Conservation (phyloP, 1,140 invertebrate species). For the Magallana angulata region DNA sequence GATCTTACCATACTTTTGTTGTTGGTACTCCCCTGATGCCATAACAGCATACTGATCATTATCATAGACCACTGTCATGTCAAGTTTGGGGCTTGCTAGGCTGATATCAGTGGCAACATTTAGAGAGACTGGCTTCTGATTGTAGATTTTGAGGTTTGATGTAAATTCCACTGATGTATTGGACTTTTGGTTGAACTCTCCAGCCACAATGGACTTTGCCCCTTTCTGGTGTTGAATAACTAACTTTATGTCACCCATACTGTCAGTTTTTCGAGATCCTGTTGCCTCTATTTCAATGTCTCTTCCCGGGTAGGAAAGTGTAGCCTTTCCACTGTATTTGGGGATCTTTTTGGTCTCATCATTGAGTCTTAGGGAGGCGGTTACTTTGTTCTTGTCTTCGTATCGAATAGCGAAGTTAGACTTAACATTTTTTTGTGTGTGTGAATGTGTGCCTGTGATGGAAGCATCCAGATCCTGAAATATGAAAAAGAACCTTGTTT, state of each 20-base stretch:
- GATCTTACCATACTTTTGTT: conserved; percentile 37
- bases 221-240: conserved; percentile 44
- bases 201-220: conserved; percentile 39
- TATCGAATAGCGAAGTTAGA: conserved; percentile 48
- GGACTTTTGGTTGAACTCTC: conserved; percentile 5
- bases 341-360: conserved; percentile 50
- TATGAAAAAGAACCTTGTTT: neutral
- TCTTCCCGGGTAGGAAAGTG: conserved; percentile 43
- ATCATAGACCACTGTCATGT: conserved; percentile 32
- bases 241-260: conserved; percentile 25
- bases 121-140: conserved; percentile 37
- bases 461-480: conserved; percentile 56
- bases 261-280: conserved; percentile 39
- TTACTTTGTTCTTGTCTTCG: conserved; percentile 45
- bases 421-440: conserved; percentile 43
- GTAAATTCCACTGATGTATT: conserved; percentile 5
- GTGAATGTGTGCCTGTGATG: conserved; percentile 55
- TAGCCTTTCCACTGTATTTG: conserved; percentile 49
- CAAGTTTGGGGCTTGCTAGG: conserved; percentile 15
- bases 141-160: conserved; percentile 41
- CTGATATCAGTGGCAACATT: neutral
- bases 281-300: conserved; percentile 40
- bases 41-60: conserved; percentile 41
- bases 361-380: conserved; percentile 24
- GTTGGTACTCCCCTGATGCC: conserved; percentile 35